Evolutionary conservation across 2,113 vertebrate genomes (phyloP).

Genomic region (Taurulus bubalis): DNA sequence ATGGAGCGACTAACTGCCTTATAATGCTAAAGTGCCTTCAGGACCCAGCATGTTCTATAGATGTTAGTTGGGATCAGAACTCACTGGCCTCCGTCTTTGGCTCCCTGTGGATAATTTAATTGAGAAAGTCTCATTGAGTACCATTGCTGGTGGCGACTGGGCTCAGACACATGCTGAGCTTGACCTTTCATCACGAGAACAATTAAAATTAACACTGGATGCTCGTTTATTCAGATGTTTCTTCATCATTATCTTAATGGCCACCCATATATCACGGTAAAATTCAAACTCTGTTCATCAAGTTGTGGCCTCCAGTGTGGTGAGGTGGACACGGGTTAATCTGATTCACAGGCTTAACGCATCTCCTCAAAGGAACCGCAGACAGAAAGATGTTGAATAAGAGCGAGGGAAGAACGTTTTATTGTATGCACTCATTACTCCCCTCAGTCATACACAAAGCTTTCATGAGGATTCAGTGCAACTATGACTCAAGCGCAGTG

Average conservation of each 20-base stretch:
- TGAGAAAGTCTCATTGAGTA: slow-evolving; percentile 68
- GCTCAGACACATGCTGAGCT: slow-evolving; percentile 49
- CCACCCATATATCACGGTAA: slow-evolving; percentile 51
- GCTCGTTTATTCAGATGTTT: slow-evolving; percentile 66
- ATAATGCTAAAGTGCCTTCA: slow-evolving; percentile 11
- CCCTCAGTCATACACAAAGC: slow-evolving; percentile 34
- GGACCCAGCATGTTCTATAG: slow-evolving; percentile 31
- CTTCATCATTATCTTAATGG: slow-evolving; percentile 57
- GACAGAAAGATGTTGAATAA: slow-evolving; percentile 25
- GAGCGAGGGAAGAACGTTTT: slow-evolving; percentile 2
- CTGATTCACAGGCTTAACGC: slow-evolving; percentile 11
- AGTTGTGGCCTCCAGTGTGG: not conserved
- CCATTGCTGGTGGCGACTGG: slow-evolving; percentile 24
- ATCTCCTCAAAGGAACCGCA: not conserved
- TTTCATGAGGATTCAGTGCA: slow-evolving; percentile 3
- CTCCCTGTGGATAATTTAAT: slow-evolving; percentile 68
- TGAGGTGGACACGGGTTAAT: slow-evolving; percentile 8
- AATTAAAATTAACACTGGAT: slow-evolving; percentile 66
- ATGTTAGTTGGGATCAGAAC: slow-evolving; percentile 46
- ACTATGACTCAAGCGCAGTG: slow-evolving; percentile 26
- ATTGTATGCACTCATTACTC: slow-evolving; percentile 26
- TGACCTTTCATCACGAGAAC: slow-evolving; percentile 73
- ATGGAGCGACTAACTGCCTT: slow-evolving; percentile 35
- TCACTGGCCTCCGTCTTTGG: slow-evolving; percentile 45
- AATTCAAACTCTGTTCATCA: slow-evolving; percentile 12